These are phyloP conservation scores for Pediacus dermestoides DNA, from an alignment of 2,888 invertebrate species.

Conservation along the genomic window DNA sequence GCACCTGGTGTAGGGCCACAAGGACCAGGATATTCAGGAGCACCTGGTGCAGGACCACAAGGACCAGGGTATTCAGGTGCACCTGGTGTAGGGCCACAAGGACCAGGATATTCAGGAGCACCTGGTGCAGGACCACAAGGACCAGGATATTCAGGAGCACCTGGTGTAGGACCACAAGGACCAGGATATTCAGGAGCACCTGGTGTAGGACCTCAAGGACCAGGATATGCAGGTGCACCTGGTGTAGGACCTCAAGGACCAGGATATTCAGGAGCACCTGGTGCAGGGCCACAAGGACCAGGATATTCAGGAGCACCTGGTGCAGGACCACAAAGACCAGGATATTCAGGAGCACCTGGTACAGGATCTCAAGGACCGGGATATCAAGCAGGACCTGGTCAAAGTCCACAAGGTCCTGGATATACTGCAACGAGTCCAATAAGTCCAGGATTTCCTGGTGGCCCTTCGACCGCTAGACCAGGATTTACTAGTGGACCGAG, in stretches of 20 bases:
- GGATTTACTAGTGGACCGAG: neutral
- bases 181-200: conserved; percentile 35
- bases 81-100: conserved; percentile 15
- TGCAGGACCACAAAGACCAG: conserved; percentile 8
- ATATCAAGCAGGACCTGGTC: conserved; percentile 7
- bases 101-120: conserved; percentile 8
- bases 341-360: conserved; percentile 6
- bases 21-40: conserved; percentile 8
- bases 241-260: conserved; percentile 18
- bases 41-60: conserved; percentile 19
- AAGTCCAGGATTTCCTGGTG: neutral
- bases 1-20: conserved; percentile 17
- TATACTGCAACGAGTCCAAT: neutral
- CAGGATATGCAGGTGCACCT: conserved; percentile 8
- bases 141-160: conserved; percentile 23
- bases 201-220: conserved; percentile 6
- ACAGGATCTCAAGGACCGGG: conserved; percentile 4
- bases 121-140: conserved; percentile 27
- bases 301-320: conserved; percentile 32
- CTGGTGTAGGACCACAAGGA: conserved; percentile 16
- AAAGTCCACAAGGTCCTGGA: neutral
- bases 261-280: conserved; percentile 21
- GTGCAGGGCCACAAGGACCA: conserved; percentile 33
- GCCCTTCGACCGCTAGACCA: neutral
- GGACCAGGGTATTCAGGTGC: conserved; percentile 16